Conservation (phyloP, 2,888 invertebrate species). For the Rhynchonema sp. region DNA sequence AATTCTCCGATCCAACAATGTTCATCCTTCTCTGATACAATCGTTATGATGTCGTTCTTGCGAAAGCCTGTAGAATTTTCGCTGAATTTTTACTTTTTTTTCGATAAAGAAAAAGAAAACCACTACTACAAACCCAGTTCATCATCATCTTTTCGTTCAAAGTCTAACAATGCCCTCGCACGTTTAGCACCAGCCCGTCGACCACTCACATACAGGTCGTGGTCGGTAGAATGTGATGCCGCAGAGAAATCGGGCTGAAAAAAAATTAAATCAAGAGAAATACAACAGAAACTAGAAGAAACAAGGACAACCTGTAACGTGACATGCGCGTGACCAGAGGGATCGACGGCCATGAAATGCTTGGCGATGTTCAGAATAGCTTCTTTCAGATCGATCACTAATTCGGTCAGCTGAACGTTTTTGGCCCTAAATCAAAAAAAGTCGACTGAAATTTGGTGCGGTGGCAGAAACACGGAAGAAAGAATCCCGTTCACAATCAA, state of each 20-base stretch:
- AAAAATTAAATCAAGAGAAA: neutral
- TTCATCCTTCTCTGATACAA: constrained; percentile 38
- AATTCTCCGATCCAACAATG: constrained; percentile 39
- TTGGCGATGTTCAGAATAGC: constrained; percentile 77
- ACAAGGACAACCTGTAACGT: neutral
- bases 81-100: too few relatives aligned
- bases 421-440: too few relatives aligned
- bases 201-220: constrained; percentile 81
- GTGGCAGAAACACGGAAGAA: too few relatives aligned
- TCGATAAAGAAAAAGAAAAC: neutral
- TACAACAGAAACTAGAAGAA: neutral
- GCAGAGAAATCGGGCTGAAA: constrained; percentile 66
- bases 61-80: constrained; percentile 31
- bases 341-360: constrained; percentile 56
- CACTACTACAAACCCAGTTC: constrained; percentile 59
- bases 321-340: neutral
- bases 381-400: constrained; percentile 87
- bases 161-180: constrained; percentile 75
- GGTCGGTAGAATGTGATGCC: constrained; percentile 81
- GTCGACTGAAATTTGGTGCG: too few relatives aligned
- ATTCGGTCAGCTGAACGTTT: constrained; percentile 92
- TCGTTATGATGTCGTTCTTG: constrained; percentile 93
- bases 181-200: constrained; percentile 64
- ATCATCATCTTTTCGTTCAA: constrained; percentile 68
- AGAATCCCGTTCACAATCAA: too few relatives aligned